A percentile compares a stretch with the other conserved stretches of the same genome.
These are phyloP conservation scores for Garra rufa DNA, from an alignment of 2,113 vertebrate genomes.

Conservation along the genomic window DNA sequence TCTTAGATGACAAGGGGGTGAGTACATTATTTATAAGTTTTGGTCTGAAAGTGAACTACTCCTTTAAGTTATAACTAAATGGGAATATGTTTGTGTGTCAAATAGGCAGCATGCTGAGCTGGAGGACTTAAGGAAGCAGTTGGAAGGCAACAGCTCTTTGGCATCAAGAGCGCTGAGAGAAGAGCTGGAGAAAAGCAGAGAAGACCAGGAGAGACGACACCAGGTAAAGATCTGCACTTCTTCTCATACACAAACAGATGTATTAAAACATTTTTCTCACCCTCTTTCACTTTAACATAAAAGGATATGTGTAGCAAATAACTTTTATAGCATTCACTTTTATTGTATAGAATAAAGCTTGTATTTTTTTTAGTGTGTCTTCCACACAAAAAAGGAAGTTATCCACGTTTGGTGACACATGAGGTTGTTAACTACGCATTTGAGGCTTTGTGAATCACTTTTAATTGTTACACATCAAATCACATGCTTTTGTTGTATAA, in stretches of 20 bases:
- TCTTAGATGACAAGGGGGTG: too few relatives aligned
- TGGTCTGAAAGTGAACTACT: too few relatives aligned
- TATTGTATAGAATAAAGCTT: neutral
- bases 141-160: conserved; percentile 85
- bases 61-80: neutral
- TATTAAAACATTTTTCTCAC: neutral
- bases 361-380: neutral
- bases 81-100: conserved; percentile 13
- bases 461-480: neutral
- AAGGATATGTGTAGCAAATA: too few relatives aligned
- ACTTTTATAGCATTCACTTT: too few relatives aligned
- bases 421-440: neutral
- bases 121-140: conserved; percentile 85
- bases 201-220: conserved; percentile 88
- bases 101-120: conserved; percentile 86
- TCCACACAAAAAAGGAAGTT: too few relatives aligned
- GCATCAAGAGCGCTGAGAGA: conserved; percentile 79
- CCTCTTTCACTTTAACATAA: too few relatives aligned
- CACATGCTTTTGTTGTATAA: neutral
- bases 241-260: too few relatives aligned
- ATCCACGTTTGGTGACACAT: neutral
- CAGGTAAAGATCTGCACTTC: too few relatives aligned
- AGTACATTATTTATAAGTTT: too few relatives aligned
- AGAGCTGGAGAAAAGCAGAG: conserved; percentile 83
- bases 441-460: neutral